Evolutionary conservation across 2,888 invertebrate species (phyloP).

Genomic region (Proisotoma minuta): DNA sequence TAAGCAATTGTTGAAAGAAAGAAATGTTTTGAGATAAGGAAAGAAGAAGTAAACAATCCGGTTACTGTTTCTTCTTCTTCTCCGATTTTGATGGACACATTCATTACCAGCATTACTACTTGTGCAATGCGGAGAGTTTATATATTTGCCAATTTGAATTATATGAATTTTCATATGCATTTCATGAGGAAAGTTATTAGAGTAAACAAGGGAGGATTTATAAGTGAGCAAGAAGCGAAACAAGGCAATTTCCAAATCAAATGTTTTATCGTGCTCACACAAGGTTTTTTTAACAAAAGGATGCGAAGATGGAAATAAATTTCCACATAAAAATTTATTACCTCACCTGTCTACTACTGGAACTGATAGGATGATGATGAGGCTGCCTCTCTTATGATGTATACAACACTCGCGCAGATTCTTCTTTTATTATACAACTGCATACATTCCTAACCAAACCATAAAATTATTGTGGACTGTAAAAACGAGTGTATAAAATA

Average conservation of each 20-base stretch:
- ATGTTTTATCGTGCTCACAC: conserved; percentile 9
- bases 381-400: conserved; percentile 1
- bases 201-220: neutral
- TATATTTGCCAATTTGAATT: too few species aligned
- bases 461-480: neutral
- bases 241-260: conserved; percentile 16
- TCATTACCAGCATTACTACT: neutral
- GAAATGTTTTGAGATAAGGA: neutral
- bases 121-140: too few species aligned
- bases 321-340: conserved; percentile 45
- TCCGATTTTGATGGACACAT: conserved; percentile 1
- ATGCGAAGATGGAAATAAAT: conserved; percentile 17
- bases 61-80: conserved; percentile 17
- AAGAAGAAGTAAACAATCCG: conserved; percentile 24
- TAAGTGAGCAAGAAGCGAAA: conserved; percentile 5
- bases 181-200: too few species aligned
- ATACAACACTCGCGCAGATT: conserved; percentile 6
- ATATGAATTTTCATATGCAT: too few species aligned
- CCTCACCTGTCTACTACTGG: conserved; percentile 44
- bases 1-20: neutral
- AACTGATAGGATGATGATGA: conserved; percentile 23
- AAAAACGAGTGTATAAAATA: conserved; percentile 3
- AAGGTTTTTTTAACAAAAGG: conserved; percentile 12
- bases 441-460: neutral
- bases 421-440: neutral